phyloP scores from a whole-genome alignment of 2,113 vertebrate genomes.

The Barnardius zonarius region DNA sequence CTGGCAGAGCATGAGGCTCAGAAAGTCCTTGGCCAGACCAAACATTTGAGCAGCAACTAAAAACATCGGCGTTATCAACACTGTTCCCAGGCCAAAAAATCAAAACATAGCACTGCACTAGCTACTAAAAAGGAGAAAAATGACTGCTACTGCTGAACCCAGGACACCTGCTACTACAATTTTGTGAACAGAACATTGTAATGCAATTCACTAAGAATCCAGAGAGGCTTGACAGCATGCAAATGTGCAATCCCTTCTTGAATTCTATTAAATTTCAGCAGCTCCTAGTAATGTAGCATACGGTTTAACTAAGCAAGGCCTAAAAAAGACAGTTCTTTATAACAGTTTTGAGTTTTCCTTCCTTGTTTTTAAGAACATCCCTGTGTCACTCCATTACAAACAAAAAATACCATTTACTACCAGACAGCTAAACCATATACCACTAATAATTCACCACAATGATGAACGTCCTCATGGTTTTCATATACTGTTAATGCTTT shows the following conservation, averaged over 20 bases:
- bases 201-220: not conserved
- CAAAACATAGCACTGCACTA: too few relatives aligned
- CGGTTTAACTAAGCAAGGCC: not conserved
- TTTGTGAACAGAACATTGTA: not conserved
- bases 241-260: not conserved
- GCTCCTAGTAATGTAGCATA: not conserved
- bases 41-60: too few relatives aligned
- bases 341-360: not conserved
- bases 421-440: not conserved
- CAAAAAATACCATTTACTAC: not conserved
- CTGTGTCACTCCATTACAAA: not conserved
- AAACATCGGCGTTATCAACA: too few relatives aligned
- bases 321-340: not conserved
- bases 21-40: too few relatives aligned
- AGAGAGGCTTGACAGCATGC: not conserved
- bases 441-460: not conserved
- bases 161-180: not conserved
- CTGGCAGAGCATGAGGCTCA: too few relatives aligned
- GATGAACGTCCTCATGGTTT: not conserved
- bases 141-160: too few relatives aligned
- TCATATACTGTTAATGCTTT: not conserved
- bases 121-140: too few relatives aligned
- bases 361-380: not conserved
- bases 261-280: not conserved
- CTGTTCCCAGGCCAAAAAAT: too few relatives aligned